Evolutionary conservation across 2,113 vertebrate genomes (phyloP), one percentile per base, ranked within the genome.

Genomic region (Brachyhypopomus gauderio): DNA sequence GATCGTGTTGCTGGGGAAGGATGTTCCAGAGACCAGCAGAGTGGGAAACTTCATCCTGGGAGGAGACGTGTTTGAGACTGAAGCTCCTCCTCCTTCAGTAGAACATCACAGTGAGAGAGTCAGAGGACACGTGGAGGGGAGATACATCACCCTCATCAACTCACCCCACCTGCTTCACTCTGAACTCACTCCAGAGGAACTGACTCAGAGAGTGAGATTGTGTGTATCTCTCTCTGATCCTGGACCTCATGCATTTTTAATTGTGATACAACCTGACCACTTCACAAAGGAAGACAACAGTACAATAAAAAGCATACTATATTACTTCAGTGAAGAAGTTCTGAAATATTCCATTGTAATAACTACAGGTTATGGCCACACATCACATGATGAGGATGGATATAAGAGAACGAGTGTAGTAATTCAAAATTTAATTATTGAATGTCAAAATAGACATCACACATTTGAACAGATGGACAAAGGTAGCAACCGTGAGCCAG

Each of bases 1-100:
- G 38, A 72, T 82, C 11, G 64, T 82, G 14, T 38, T 82, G 23
- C 23, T 82, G 64, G 83, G 77, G 30, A 79, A 56, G 59, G 12
- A 56, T 27, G 36, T 45, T 1, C 45, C 41, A 25, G 72, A 64
- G 41, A 84, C 67, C 38, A 76, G 5, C 41, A 25, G 9, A 11
- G 23, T 84, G 72, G 64, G 56, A 55, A 84, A 84, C 59, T 16
- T 55, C 41, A 72, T 80, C 19, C 72, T 84, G 23, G 72, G 66
- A 7, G 63, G 9, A 70, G 58, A 48, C 64, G 56, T 9, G 3
- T 76, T 56, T 30, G 41, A 72, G n/a, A 84, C 6, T 56, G 4
- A 63, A 52, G 4, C 34, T 73, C 67, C 36, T 22, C 5, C 7
- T 36, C 2, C 75, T 77, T 67, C 62, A 77, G 60, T 55, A 17